These are phyloP conservation scores for Scolopax rusticola DNA, from an alignment of 2,797 vertebrate species.

Conservation along the genomic window DNA sequence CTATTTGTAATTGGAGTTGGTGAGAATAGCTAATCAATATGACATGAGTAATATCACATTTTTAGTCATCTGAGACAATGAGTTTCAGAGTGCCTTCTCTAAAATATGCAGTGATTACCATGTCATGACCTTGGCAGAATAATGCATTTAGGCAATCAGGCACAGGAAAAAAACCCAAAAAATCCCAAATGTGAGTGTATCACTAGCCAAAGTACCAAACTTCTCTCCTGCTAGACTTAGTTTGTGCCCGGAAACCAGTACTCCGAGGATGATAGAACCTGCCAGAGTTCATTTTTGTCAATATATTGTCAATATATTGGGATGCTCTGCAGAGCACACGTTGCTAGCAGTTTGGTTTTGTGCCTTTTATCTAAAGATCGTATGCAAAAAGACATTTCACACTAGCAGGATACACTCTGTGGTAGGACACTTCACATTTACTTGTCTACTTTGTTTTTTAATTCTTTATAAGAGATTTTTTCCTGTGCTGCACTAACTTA, in stretches of 20 bases:
- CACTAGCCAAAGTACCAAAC: background rate
- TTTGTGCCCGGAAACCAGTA: background rate
- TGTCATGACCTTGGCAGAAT: background rate
- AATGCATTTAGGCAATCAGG: background rate
- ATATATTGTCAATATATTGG: background rate
- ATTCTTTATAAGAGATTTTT: background rate
- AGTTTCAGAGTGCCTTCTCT: slow-evolving; percentile 4
- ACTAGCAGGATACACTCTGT: background rate
- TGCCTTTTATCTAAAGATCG: background rate
- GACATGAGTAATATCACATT: background rate
- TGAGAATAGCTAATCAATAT: background rate
- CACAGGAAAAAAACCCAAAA: background rate
- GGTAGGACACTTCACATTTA: background rate
- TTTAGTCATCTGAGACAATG: slow-evolving; percentile 12
- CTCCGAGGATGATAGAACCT: background rate
- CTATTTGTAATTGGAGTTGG: background rate
- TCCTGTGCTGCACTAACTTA: background rate
- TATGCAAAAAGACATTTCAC: background rate
- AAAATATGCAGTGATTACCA: background rate
- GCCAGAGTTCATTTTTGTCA: background rate
- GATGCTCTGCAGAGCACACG: background rate
- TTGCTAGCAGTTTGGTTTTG: background rate
- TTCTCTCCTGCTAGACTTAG: background rate
- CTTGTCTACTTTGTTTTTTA: background rate
- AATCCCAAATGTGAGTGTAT: too few species aligned